Evolutionary conservation across 2,888 invertebrate genomes (phyloP).

Genomic region (Drosophila subquinaria): DNA sequence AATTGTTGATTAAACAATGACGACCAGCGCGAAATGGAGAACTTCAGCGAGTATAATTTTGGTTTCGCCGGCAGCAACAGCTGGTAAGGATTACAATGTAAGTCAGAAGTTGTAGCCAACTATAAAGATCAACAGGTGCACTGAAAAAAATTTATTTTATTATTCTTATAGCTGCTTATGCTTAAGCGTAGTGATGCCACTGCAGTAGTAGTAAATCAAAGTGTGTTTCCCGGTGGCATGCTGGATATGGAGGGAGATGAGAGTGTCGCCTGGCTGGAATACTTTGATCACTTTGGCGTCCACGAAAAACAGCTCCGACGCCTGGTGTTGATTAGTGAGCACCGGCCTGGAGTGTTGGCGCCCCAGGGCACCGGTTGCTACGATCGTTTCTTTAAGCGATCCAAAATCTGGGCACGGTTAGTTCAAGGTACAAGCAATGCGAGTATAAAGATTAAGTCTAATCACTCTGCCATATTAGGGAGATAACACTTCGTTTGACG

Average conservation of each 20-base stretch:
- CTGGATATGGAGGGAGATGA: slow-evolving; percentile 88
- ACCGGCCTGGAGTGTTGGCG: slow-evolving; percentile 86
- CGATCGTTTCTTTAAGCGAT: slow-evolving; percentile 76
- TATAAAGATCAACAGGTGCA: slow-evolving; percentile 4
- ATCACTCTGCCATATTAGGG: slow-evolving; percentile 80
- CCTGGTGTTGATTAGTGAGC: slow-evolving; percentile 77
- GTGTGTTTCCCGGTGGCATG: slow-evolving; percentile 95
- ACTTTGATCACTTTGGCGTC: slow-evolving; percentile 89
- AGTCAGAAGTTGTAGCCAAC: neutral
- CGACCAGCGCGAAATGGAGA: slow-evolving; percentile 85
- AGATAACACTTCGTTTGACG: slow-evolving; percentile 92
- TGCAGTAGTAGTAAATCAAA: slow-evolving; percentile 90
- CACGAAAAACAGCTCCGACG: slow-evolving; percentile 86
- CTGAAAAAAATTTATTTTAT: neutral
- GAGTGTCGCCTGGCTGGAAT: slow-evolving; percentile 89
- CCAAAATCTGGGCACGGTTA: slow-evolving; percentile 75
- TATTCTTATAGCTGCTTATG: slow-evolving; percentile 76
- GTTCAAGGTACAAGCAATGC: slow-evolving; percentile 39
- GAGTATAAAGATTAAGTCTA: slow-evolving; percentile 27
- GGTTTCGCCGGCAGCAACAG: slow-evolving; percentile 82
- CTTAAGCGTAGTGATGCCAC: slow-evolving; percentile 90
- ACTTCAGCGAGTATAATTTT: slow-evolving; percentile 89
- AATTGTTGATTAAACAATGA: neutral
- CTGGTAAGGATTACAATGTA: slow-evolving; percentile 65
- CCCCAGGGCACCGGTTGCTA: slow-evolving; percentile 85